Conservation (phyloP, 2,113 vertebrate genomes). For the Epinephelus fuscoguttatus region DNA sequence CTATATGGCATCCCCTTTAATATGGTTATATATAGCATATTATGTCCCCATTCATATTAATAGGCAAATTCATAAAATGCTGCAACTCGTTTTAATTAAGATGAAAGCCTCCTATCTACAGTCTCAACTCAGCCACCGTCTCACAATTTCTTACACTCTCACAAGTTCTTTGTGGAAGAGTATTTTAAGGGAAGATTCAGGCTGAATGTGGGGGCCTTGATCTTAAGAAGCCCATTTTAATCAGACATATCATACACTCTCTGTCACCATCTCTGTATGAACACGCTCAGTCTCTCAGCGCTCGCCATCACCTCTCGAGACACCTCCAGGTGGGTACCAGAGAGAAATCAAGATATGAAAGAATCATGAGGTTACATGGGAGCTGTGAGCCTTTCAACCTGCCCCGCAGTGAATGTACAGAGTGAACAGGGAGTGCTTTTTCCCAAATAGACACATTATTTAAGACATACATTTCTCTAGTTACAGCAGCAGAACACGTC, state of each 20-base stretch:
- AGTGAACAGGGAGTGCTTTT: conserved; percentile 6
- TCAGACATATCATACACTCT: conserved; percentile 44
- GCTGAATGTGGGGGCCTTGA: conserved; percentile 19
- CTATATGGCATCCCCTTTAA: conserved; percentile 21
- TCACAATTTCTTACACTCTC: conserved; percentile 43
- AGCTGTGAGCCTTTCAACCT: conserved; percentile 41
- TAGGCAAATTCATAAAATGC: conserved; percentile 38
- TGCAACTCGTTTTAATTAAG: conserved; percentile 52
- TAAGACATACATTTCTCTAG: neutral
- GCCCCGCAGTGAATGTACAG: conserved; percentile 16
- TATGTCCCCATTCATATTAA: conserved; percentile 42
- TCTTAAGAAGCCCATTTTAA: conserved; percentile 49
- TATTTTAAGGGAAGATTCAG: conserved; percentile 37
- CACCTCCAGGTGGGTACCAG: conserved; percentile 51
- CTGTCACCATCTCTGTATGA: conserved; percentile 16
- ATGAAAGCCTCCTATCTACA: conserved; percentile 61
- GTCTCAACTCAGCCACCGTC: conserved; percentile 13
- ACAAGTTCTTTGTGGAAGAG: conserved; percentile 37
- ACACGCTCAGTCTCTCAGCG: conserved; percentile 31
- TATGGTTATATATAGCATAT: conserved; percentile 34
- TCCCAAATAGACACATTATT: conserved; percentile 19
- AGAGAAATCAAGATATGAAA: conserved; percentile 61
- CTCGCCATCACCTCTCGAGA: conserved; percentile 55
- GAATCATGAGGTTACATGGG: conserved; percentile 57
- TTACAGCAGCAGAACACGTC: neutral